A percentile compares a stretch with the other conserved stretches of the same genome.
Conservation (phyloP, 30 jellyfish, hydroid and myxozoan species). For the Sanderia malayensis region DNA sequence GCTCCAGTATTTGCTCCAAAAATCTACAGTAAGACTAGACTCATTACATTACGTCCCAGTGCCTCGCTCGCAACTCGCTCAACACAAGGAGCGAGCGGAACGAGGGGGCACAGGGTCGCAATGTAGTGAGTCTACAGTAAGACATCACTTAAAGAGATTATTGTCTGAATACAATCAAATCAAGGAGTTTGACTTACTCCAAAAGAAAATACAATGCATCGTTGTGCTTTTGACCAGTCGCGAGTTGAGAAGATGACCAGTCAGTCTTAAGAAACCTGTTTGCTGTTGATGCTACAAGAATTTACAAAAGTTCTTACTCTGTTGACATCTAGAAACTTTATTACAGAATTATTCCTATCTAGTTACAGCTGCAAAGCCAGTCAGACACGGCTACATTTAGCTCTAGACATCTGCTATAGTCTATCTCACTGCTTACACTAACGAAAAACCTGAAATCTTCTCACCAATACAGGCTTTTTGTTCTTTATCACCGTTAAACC, state of each 20-base stretch:
- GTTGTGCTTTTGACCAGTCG: constrained; percentile 24
- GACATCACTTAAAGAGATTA: too few relatives aligned
- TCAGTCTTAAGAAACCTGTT: constrained; percentile 16
- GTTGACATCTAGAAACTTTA: background rate
- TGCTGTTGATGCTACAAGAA: constrained; percentile 14
- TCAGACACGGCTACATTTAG: too few relatives aligned
- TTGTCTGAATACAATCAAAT: too few relatives aligned
- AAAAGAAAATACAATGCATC: constrained; percentile 13
- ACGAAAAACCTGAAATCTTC: background rate
- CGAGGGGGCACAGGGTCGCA: too few relatives aligned
- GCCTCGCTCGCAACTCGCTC: too few relatives aligned
- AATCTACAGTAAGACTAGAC: too few relatives aligned
- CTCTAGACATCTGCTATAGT: too few relatives aligned
- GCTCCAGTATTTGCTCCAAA: too few relatives aligned
- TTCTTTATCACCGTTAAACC: constrained; percentile 36
- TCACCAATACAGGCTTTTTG: constrained; percentile 14
- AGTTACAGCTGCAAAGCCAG: too few relatives aligned
- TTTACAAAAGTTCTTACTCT: background rate
- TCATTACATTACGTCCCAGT: too few relatives aligned
- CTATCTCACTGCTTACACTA: background rate
- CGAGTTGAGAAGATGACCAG: constrained; percentile 19
- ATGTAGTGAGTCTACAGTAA: too few relatives aligned
- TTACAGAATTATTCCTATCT: background rate
- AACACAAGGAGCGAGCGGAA: too few relatives aligned
- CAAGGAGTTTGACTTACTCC: constrained; percentile 33